Evolutionary conservation across 1,140 invertebrate species (phyloP), one percentile per base, ranked within the genome.

Genomic region (Calliopsis andreniformis): DNA sequence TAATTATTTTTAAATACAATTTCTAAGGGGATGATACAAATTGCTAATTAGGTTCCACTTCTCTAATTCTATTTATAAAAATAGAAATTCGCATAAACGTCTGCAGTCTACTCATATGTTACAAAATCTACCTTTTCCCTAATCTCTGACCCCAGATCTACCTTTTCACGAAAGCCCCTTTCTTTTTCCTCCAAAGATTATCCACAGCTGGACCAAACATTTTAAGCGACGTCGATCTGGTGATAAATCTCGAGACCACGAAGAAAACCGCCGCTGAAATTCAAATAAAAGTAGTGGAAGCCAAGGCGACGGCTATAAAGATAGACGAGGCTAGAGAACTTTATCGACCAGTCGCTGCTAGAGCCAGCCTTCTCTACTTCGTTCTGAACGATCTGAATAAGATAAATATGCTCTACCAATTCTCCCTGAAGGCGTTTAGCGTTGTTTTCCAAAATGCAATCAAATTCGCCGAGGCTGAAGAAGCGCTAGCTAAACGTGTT

Each of bases 361-460:
- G 98, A 72, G 97, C 97, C 0, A 98, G 98, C 3, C 93, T 99
- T 3, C 92, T 99, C 0, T 99, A 99, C 89, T 99, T 99, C 88
- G 97, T 99, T 64, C 92, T 99, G 51, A 98, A 98, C 87, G 98
- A 99, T 84, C 90, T 99, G 30, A 94, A 95, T 91, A 98, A 98
- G 90, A 98, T 99, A 75, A 98, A 99, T 91, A 97, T 96, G 58
- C 97, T 99, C 82, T 99, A 99, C 91, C 97, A 99, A 87, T 99
- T 99, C 92, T 99, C 98, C 0, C 89, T 99, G 39, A 98, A 99
- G 92, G 97, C 98, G 0, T 99, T 98, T 91, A 98, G 95, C 83
- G 95, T 97, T 3, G 97, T 99, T 1, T 99, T 99, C 91, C 95
- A 96, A 83, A 97, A 97, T 86, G 97, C 98, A 0, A 95, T 99